Conservation (phyloP, 2,888 invertebrate species). For the Prionchulus punctatus region DNA sequence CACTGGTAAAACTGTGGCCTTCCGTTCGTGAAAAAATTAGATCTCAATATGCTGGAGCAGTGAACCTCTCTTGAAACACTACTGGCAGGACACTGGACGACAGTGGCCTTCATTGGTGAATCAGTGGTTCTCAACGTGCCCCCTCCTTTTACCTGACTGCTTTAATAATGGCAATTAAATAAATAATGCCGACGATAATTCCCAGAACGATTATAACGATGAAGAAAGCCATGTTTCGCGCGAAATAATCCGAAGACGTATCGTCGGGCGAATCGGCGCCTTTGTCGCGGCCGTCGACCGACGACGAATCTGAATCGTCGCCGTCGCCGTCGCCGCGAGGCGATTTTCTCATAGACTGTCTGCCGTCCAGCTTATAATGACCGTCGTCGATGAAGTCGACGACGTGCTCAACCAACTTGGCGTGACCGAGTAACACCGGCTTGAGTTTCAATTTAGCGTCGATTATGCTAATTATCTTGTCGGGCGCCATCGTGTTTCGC, state of each 20-base stretch:
- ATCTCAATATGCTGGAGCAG: too few species aligned
- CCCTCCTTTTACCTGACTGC: conserved; percentile 14
- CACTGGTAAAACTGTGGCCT: too few species aligned
- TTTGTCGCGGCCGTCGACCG: neutral
- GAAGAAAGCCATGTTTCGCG: conserved; percentile 13
- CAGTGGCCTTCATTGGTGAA: neutral
- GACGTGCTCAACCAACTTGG: neutral
- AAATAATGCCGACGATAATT: conserved; percentile 18
- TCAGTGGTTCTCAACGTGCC: neutral
- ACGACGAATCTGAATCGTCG: too few species aligned
- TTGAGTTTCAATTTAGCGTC: neutral
- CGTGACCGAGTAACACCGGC: neutral
- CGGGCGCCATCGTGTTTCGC: neutral
- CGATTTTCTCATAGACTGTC: too few species aligned
- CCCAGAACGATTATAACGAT: conserved; percentile 14
- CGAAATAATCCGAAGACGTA: too few species aligned
- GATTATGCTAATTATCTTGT: neutral
- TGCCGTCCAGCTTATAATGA: too few species aligned
- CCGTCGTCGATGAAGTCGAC: too few species aligned
- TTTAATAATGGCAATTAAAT: conserved; percentile 18
- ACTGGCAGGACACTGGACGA: too few species aligned
- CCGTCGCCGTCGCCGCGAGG: too few species aligned
- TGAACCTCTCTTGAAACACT: too few species aligned
- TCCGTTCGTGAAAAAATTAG: too few species aligned
- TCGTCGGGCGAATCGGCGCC: neutral